Percentiles rank a stretch among this genome's conserved stretches.
phyloP scores from a whole-genome alignment of 2,888 invertebrate genomes.

The Stenchaetothrips biformis region DNA sequence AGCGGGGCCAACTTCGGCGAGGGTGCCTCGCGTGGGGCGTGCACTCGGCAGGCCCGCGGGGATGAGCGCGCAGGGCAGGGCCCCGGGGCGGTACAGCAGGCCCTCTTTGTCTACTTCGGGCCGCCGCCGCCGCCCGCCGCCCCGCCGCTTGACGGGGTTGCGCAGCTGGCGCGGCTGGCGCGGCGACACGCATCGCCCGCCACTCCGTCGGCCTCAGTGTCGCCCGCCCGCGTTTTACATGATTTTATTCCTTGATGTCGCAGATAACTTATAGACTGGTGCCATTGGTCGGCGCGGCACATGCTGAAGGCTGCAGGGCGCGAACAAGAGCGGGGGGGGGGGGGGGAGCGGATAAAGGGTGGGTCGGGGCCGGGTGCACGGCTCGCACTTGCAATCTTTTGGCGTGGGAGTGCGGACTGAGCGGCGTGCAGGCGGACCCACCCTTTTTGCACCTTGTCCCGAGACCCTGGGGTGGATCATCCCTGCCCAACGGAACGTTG shows the following conservation, averaged over 20 bases:
- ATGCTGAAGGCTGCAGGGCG: background rate
- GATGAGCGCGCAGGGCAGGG: background rate
- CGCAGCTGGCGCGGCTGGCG: no score
- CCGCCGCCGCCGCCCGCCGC: no score
- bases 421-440: background rate
- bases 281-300: background rate
- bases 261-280: slow-evolving; percentile 11
- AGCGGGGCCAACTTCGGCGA: no score
- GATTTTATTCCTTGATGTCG: slow-evolving; percentile 9
- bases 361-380: background rate
- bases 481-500: background rate
- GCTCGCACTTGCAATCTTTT: background rate
- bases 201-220: no score
- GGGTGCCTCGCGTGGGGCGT: background rate
- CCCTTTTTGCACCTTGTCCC: slow-evolving; percentile 10
- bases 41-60: slow-evolving; percentile 1
- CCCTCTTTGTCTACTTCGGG: slow-evolving; percentile 2
- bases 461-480: background rate
- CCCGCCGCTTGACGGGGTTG: no score
- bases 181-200: no score
- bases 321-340: no score
- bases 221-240: slow-evolving; percentile 1
- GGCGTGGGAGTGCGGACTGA: slow-evolving; percentile 1
- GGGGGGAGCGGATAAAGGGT: no score
- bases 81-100: background rate